Evolutionary conservation across 2,888 invertebrate species (phyloP).

Genomic region (Anoncus sp.): DNA sequence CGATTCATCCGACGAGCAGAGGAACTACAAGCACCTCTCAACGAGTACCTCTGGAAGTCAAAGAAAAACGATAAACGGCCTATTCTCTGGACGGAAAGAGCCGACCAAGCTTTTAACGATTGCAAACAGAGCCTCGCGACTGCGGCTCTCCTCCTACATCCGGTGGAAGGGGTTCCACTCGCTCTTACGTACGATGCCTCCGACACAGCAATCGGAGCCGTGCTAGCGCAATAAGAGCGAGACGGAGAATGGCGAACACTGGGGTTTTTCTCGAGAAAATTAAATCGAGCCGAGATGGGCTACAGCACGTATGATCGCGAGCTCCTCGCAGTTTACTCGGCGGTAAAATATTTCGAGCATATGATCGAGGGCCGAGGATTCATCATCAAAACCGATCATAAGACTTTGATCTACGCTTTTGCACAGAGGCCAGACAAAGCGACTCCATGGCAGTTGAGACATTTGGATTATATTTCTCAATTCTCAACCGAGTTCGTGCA

Average conservation of each 20-base stretch:
- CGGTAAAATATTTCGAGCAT: background rate
- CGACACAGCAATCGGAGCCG: slow-evolving; percentile 68
- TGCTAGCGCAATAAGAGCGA: slow-evolving; percentile 65
- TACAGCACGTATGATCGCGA: slow-evolving; percentile 36
- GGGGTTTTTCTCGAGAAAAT: slow-evolving; percentile 30
- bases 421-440: slow-evolving; percentile 18
- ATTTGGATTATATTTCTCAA: slow-evolving; percentile 31
- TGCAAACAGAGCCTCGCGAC: slow-evolving; percentile 14
- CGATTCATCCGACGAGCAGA: slow-evolving; percentile 9
- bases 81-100: slow-evolving; percentile 41
- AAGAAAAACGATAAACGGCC: slow-evolving; percentile 58
- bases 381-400: slow-evolving; percentile 30
- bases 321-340: slow-evolving; percentile 21
- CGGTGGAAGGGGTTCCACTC: slow-evolving; percentile 28
- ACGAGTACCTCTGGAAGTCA: slow-evolving; percentile 17
- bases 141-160: slow-evolving; percentile 57
- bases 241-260: slow-evolving; percentile 30
- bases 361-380: slow-evolving; percentile 30
- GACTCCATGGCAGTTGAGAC: slow-evolving; percentile 11
- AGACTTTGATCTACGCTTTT: slow-evolving; percentile 35
- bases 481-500: slow-evolving; percentile 33
- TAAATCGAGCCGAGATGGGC: slow-evolving; percentile 13
- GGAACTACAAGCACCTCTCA: slow-evolving; percentile 16
- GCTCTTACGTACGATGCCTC: slow-evolving; percentile 65
- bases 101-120: slow-evolving; percentile 43